A percentile compares a stretch with the other conserved stretches of the same genome.
Evolutionary conservation across 2,888 invertebrate species (phyloP).

Genomic region (Diachrysia chrysitis): DNA sequence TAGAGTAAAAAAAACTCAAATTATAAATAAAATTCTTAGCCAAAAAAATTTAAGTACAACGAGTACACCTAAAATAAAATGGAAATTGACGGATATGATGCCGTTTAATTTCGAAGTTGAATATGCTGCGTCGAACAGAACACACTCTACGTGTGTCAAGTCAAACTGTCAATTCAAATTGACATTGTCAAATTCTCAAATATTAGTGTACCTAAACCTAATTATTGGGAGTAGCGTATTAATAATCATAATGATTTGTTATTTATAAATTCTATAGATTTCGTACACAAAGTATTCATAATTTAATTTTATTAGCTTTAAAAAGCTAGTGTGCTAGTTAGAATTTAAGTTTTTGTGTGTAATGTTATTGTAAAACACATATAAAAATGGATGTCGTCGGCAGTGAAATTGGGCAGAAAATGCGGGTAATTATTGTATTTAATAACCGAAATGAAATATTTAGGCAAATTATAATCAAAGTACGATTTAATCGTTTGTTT

Average conservation of each 20-base stretch:
- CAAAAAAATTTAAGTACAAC: too few relatives aligned
- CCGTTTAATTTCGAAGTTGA: too few relatives aligned
- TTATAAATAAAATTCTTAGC: too few relatives aligned
- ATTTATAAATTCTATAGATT: slow-evolving; percentile 15
- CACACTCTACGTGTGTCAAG: neutral
- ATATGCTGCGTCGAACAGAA: slow-evolving; percentile 18
- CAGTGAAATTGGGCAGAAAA: slow-evolving; percentile 96
- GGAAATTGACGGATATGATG: too few relatives aligned
- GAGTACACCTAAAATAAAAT: too few relatives aligned
- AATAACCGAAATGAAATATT: slow-evolving; percentile 11
- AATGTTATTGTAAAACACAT: slow-evolving; percentile 43
- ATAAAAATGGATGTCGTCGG: slow-evolving; percentile 93
- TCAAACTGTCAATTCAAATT: slow-evolving; percentile 19
- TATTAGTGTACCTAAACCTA: slow-evolving; percentile 6
- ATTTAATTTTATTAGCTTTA: slow-evolving; percentile 22
- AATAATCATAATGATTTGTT: slow-evolving; percentile 2
- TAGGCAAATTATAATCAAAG: neutral
- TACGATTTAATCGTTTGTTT: too few relatives aligned
- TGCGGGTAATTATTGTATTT: slow-evolving; percentile 90
- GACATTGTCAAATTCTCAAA: slow-evolving; percentile 34
- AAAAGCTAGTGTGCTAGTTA: slow-evolving; percentile 21
- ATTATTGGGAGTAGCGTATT: slow-evolving; percentile 5
- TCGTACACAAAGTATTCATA: slow-evolving; percentile 18
- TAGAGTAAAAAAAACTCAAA: too few relatives aligned
- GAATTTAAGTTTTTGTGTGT: slow-evolving; percentile 40